These are phyloP conservation scores for Altica lythri DNA, from an alignment of 2,888 invertebrate genomes.

Conservation along the genomic window DNA sequence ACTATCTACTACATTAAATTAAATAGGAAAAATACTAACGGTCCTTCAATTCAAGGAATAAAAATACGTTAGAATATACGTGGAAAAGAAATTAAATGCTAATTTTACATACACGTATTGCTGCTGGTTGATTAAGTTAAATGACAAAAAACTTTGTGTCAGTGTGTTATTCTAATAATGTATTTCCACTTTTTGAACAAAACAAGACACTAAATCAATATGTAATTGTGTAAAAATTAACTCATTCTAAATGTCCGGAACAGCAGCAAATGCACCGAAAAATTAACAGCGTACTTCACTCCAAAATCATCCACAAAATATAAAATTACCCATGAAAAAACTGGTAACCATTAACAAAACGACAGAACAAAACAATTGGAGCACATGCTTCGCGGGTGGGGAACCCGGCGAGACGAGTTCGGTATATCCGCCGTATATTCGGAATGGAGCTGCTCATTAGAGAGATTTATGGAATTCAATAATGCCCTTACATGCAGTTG, in stretches of 20 bases:
- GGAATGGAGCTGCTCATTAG: slow-evolving; percentile 32
- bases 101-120: no score
- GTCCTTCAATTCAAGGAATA: no score
- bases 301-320: not conserved
- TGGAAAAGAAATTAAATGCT: no score
- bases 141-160: no score
- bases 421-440: slow-evolving; percentile 8
- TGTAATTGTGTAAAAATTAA: not conserved
- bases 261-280: not conserved
- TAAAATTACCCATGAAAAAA: slow-evolving; percentile 5
- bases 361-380: slow-evolving; percentile 14
- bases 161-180: no score
- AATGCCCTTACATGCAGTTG: slow-evolving; percentile 38
- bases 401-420: no score
- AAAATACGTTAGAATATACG: no score
- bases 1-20: no score
- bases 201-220: not conserved
- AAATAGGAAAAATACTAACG: no score
- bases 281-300: not conserved
- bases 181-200: not conserved
- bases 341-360: slow-evolving; percentile 17
- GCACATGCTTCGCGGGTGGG: slow-evolving; percentile 11
- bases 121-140: no score
- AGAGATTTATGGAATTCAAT: slow-evolving; percentile 37
- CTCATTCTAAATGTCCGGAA: not conserved